These are phyloP conservation scores for Trialeurodes vaporariorum DNA, from an alignment of 1,140 invertebrate genomes.

Conservation along the genomic window DNA sequence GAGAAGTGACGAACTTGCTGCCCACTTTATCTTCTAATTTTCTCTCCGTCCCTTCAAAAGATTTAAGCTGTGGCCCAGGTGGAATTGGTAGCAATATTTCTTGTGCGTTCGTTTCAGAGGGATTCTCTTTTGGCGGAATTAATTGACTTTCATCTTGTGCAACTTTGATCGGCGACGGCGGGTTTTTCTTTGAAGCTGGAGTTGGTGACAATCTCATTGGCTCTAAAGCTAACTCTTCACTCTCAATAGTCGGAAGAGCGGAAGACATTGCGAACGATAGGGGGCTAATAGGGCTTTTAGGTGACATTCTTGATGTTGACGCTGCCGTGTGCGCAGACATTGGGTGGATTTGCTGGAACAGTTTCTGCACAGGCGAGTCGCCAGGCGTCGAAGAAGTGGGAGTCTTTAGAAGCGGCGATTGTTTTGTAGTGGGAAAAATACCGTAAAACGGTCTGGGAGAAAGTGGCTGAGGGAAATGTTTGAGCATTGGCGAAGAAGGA, in stretches of 20 bases:
- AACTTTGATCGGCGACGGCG: conserved; percentile 23
- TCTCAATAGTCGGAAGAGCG: background rate
- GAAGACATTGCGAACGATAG: background rate
- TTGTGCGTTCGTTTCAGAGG: too few species aligned
- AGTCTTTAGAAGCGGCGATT: background rate
- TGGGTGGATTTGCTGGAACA: background rate
- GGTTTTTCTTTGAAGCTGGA: background rate
- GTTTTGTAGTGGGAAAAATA: background rate
- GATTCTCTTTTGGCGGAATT: too few species aligned
- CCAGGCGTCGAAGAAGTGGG: too few species aligned
- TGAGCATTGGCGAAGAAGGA: conserved; percentile 46
- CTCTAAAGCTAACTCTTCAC: background rate
- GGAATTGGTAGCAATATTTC: too few species aligned
- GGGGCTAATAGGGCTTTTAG: background rate
- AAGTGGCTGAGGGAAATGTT: conserved; percentile 41
- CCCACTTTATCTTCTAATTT: too few species aligned
- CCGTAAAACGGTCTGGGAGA: conserved; percentile 37
- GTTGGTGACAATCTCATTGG: background rate
- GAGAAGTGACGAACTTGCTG: too few species aligned
- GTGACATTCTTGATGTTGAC: too few species aligned
- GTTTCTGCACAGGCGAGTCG: background rate
- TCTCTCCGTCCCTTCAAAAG: too few species aligned
- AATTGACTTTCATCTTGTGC: too few species aligned
- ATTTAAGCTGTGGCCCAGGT: too few species aligned
- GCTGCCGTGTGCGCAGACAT: too few species aligned